Evolutionary conservation across 2,888 invertebrate species (phyloP).

Genomic region (Thelaira solivaga): DNA sequence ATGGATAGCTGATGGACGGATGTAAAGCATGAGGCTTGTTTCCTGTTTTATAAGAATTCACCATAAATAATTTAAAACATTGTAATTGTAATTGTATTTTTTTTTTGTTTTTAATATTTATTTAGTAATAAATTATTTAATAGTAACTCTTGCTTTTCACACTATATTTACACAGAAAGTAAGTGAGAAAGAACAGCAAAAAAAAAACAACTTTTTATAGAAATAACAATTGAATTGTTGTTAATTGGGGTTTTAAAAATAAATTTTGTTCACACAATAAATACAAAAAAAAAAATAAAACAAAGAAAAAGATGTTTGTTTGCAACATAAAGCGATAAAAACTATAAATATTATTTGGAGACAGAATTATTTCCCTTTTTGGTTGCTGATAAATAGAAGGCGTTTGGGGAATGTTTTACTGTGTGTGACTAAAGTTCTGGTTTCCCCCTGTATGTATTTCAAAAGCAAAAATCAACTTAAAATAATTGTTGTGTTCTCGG

Average conservation of each 20-base stretch:
- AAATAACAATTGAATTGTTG: conserved; percentile 50
- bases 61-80: conserved; percentile 10
- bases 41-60: conserved; percentile 51
- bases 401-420: neutral
- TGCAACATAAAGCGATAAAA: conserved; percentile 16
- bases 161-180: conserved; percentile 16
- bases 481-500: neutral
- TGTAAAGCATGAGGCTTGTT: conserved; percentile 55
- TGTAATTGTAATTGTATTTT: conserved; percentile 41
- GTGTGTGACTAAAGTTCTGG: conserved; percentile 24
- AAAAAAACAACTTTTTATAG: neutral
- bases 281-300: neutral
- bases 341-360: conserved; percentile 1
- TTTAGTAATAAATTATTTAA: conserved; percentile 35
- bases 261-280: conserved; percentile 24
- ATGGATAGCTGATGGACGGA: conserved; percentile 54
- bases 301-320: neutral
- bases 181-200: neutral
- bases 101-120: conserved; percentile 1
- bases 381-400: neutral
- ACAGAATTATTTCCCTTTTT: conserved; percentile 30
- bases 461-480: neutral
- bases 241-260: conserved; percentile 43
- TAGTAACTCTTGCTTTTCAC: conserved; percentile 57
- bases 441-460: neutral